Percentiles rank a stretch among this genome's conserved stretches.
Evolutionary conservation across 2,113 vertebrate species (phyloP).

Genomic region (Lethenteron camtschaticum): DNA sequence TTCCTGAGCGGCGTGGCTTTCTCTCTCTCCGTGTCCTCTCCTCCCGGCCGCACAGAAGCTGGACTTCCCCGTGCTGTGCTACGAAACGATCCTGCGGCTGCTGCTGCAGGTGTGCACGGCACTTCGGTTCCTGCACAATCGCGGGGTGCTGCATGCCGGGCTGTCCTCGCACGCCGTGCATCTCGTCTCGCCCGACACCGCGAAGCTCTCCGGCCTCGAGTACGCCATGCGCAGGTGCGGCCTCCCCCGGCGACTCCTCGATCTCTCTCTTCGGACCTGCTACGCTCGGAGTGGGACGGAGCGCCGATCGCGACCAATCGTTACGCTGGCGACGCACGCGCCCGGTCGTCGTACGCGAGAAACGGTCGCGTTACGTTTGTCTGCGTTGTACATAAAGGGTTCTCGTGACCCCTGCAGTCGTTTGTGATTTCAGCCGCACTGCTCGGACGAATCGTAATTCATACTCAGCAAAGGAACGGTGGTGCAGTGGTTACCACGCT

Average conservation of each 20-base stretch:
- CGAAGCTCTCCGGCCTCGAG: slow-evolving; percentile 26
- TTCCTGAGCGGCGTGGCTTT: too few species aligned
- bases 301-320: too few species aligned
- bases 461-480: too few species aligned
- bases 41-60: slow-evolving; percentile 10
- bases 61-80: slow-evolving; percentile 12
- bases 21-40: neutral
- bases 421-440: too few species aligned
- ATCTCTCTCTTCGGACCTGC: neutral
- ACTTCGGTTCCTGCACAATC: slow-evolving; percentile 24
- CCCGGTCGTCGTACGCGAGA: too few species aligned
- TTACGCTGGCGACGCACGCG: too few species aligned
- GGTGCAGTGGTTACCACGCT: too few species aligned
- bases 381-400: too few species aligned
- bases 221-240: slow-evolving; percentile 18
- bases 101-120: slow-evolving; percentile 30
- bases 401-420: too few species aligned
- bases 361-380: too few species aligned
- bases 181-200: slow-evolving; percentile 21
- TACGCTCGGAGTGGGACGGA: neutral
- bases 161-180: slow-evolving; percentile 30
- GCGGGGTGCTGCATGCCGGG: slow-evolving; percentile 17
- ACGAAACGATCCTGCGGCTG: slow-evolving; percentile 14
- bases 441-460: too few species aligned
- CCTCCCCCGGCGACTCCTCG: neutral